Conservation (phyloP, 2,113 vertebrate genomes). For the Aegithalos caudatus region DNA sequence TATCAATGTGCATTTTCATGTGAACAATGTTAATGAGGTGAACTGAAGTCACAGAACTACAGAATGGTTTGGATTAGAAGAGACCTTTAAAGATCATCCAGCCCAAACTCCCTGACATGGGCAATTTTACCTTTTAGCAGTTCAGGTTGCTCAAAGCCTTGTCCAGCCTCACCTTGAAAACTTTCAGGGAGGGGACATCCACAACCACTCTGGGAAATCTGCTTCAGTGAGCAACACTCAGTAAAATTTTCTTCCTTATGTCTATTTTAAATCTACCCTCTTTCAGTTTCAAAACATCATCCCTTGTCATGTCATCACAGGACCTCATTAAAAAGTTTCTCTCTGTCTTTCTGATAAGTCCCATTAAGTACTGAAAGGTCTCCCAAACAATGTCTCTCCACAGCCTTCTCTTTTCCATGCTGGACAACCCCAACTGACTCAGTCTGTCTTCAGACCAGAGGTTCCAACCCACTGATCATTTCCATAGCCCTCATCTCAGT, state of each 20-base stretch:
- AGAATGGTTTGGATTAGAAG: neutral
- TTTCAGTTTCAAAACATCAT: neutral
- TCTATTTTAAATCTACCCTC: neutral
- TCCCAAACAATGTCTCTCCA: neutral
- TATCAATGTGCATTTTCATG: neutral
- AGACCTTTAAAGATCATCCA: neutral
- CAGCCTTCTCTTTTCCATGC: neutral
- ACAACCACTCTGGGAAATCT: neutral
- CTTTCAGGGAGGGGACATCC: fast-evolving
- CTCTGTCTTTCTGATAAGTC: neutral
- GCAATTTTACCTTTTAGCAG: neutral
- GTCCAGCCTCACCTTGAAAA: neutral
- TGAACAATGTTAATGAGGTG: neutral
- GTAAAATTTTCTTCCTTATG: neutral
- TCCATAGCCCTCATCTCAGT: neutral
- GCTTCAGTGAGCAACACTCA: fast-evolving
- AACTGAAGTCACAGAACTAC: neutral
- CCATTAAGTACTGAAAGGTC: neutral
- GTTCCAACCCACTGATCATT: neutral
- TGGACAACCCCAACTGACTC: neutral
- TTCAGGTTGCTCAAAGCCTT: neutral
- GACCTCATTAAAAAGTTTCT: neutral
- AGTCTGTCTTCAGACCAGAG: neutral
- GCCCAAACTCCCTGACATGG: neutral
- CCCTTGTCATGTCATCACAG: neutral